A percentile compares a stretch with the other conserved stretches of the same genome.
phyloP scores from a whole-genome alignment of 2,113 vertebrate species.

The Marmota flaviventris region DNA sequence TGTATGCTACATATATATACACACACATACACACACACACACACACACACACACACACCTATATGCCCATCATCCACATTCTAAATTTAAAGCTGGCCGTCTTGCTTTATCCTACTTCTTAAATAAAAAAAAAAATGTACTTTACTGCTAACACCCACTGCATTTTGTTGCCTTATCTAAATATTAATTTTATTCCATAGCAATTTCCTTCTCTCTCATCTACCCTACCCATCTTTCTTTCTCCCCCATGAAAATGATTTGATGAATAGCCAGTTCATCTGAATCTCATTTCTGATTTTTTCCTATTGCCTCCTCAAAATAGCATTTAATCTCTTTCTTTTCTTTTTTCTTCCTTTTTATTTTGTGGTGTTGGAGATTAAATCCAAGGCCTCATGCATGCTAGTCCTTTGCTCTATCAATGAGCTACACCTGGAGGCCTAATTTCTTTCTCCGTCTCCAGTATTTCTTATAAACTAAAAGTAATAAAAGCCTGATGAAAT shows the following conservation, averaged over 20 bases:
- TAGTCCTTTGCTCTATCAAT: neutral
- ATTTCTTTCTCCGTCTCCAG: neutral
- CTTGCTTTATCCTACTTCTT: conserved; percentile 33
- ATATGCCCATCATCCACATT: neutral
- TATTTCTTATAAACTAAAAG: conserved; percentile 41
- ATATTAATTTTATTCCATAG: neutral
- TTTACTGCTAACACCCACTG: conserved; percentile 1
- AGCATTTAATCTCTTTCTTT: neutral
- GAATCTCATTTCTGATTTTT: conserved; percentile 33
- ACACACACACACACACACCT: neutral
- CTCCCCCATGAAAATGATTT: neutral
- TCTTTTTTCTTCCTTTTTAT: too few species aligned
- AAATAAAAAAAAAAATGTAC: neutral
- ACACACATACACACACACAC: neutral
- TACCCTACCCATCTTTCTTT: neutral
- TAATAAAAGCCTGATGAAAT: neutral
- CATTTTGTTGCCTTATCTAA: neutral
- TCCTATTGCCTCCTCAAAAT: neutral
- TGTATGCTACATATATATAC: neutral
- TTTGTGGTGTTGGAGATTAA: neutral
- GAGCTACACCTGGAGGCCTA: neutral
- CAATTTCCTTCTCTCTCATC: neutral
- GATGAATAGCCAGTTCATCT: neutral
- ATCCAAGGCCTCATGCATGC: neutral
- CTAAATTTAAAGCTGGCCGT: conserved; percentile 41